These are phyloP conservation scores for Brachypterus glaber DNA, from an alignment of 2,888 invertebrate species.

Conservation along the genomic window DNA sequence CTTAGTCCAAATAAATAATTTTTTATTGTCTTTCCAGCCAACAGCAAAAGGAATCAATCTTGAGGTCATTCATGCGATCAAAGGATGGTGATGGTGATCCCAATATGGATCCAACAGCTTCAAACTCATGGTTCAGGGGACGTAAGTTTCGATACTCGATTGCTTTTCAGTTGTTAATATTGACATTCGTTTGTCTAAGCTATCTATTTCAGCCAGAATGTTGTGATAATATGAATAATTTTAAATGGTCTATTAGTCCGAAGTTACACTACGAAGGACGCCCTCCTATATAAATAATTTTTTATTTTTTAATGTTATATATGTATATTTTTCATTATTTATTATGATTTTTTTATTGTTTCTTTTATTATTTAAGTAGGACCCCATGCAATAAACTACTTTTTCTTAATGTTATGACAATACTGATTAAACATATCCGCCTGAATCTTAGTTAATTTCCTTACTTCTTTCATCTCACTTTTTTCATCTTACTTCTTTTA, in stretches of 20 bases:
- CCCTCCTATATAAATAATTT: slow-evolving; percentile 57
- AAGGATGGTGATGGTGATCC: slow-evolving; percentile 43
- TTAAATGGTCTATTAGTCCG: slow-evolving; percentile 66
- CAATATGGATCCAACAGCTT: slow-evolving; percentile 40
- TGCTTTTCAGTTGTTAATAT: slow-evolving; percentile 65
- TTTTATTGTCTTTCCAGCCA: too few species aligned
- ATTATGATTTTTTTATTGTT: too few species aligned
- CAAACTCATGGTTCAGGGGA: slow-evolving; percentile 50
- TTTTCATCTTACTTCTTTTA: too few species aligned
- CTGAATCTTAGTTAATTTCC: too few species aligned
- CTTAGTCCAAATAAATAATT: too few species aligned
- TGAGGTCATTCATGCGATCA: slow-evolving; percentile 9
- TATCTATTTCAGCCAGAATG: slow-evolving; percentile 69
- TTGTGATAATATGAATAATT: slow-evolving; percentile 69
- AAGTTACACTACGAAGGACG: slow-evolving; percentile 74
- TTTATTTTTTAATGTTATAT: too few species aligned
- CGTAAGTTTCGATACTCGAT: slow-evolving; percentile 62
- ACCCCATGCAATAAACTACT: too few species aligned
- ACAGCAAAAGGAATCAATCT: not conserved
- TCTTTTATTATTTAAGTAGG: too few species aligned
- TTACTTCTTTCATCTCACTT: too few species aligned
- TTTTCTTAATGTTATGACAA: too few species aligned
- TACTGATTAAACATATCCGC: too few species aligned
- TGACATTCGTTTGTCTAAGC: slow-evolving; percentile 62
- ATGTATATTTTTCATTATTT: too few species aligned